Evolutionary conservation across 2,888 invertebrate species (phyloP).

Genomic region (Brenthis ino): DNA sequence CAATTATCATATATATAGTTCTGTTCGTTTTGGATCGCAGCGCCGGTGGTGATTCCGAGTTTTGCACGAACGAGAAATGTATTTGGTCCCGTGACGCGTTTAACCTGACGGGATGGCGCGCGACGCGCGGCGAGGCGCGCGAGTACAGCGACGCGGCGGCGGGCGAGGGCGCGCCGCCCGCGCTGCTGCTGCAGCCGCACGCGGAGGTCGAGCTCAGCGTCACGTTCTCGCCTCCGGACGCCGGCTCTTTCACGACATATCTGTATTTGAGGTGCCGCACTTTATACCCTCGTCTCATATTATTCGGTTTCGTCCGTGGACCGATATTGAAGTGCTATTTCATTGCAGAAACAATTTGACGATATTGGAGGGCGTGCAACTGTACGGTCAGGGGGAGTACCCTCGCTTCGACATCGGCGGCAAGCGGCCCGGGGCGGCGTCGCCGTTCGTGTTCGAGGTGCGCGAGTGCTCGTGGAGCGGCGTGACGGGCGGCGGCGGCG

Average conservation of each 20-base stretch:
- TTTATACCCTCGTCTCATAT: too few species aligned
- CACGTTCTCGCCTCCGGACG: slow-evolving; percentile 42
- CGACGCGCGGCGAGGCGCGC: slow-evolving; percentile 41
- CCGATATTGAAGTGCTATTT: not conserved
- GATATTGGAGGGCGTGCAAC: slow-evolving; percentile 91
- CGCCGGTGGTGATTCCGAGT: slow-evolving; percentile 36
- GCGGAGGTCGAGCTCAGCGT: slow-evolving; percentile 74
- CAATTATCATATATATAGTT: not conserved
- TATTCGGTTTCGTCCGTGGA: too few species aligned
- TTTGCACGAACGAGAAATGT: slow-evolving; percentile 40
- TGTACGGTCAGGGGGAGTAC: slow-evolving; percentile 92
- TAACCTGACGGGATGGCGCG: slow-evolving; percentile 54
- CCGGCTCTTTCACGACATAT: slow-evolving; percentile 65
- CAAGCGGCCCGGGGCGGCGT: slow-evolving; percentile 88
- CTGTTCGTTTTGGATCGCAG: slow-evolving; percentile 34
- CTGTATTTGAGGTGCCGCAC: slow-evolving; percentile 70
- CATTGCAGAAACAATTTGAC: slow-evolving; percentile 93
- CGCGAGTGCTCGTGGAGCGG: slow-evolving; percentile 26
- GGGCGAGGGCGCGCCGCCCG: slow-evolving; percentile 44
- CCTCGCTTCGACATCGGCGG: slow-evolving; percentile 95
- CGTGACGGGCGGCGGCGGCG: slow-evolving; percentile 57
- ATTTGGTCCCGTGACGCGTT: slow-evolving; percentile 48
- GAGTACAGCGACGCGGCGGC: slow-evolving; percentile 43
- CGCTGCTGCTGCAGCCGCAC: slow-evolving; percentile 78
- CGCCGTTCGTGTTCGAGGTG: slow-evolving; percentile 90